Conservation (phyloP, 1,140 invertebrate species). For the Pissodes strobi region DNA sequence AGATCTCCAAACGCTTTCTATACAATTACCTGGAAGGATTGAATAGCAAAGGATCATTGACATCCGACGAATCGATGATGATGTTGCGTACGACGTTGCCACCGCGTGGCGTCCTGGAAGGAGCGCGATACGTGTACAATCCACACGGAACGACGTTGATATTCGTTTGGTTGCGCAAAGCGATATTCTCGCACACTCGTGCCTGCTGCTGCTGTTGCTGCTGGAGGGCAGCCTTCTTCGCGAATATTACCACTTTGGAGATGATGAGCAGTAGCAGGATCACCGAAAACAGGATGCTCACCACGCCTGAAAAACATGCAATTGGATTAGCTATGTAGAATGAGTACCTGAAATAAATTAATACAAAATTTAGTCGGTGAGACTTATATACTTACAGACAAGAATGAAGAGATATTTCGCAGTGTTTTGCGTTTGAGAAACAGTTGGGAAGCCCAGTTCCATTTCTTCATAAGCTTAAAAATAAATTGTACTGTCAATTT, state of each 20-base stretch:
- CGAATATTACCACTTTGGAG: constrained; percentile 48
- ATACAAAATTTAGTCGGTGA: too few species aligned
- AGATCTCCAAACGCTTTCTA: too few species aligned
- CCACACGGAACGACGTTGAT: constrained; percentile 38
- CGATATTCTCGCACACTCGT: constrained; percentile 33
- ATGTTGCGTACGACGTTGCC: constrained; percentile 33
- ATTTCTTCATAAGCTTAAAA: constrained; percentile 51
- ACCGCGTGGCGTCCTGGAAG: constrained; percentile 27
- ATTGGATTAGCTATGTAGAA: too few species aligned
- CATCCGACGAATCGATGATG: constrained; percentile 42
- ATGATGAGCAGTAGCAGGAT: constrained; percentile 51
- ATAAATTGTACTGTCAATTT: too few species aligned
- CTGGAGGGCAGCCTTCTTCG: constrained; percentile 46
- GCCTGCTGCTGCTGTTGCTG: constrained; percentile 28
- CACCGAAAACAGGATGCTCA: constrained; percentile 51
- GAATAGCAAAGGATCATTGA: constrained; percentile 45
- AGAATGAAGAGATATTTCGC: constrained; percentile 51
- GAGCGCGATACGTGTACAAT: constrained; percentile 37
- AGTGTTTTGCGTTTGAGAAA: constrained; percentile 38
- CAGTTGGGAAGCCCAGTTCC: constrained; percentile 40
- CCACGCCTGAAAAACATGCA: too few species aligned
- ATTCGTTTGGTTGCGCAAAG: constrained; percentile 43
- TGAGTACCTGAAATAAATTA: too few species aligned
- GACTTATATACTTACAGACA: constrained; percentile 51
- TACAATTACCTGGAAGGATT: constrained; percentile 13